Conservation (phyloP, 2,888 invertebrate genomes). For the Pachydiplax longipennis region DNA sequence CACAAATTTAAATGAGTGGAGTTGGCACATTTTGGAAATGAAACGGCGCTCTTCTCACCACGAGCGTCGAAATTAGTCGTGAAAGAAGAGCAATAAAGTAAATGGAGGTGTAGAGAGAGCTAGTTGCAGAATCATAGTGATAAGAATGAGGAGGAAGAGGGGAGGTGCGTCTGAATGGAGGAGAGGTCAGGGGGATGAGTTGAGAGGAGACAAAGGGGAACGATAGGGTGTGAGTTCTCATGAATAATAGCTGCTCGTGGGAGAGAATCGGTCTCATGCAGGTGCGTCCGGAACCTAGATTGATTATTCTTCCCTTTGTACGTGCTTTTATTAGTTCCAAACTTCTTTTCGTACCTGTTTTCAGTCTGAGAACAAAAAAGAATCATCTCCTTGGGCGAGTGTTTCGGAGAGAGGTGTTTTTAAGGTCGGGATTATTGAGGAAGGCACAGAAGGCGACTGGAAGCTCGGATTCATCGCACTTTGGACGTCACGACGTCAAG, state of each 20-base stretch:
- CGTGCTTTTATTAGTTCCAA: neutral
- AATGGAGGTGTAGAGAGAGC: too few relatives aligned
- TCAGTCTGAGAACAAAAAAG: neutral
- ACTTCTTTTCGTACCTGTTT: neutral
- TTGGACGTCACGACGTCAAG: neutral
- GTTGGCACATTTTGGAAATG: too few relatives aligned
- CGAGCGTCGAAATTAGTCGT: too few relatives aligned
- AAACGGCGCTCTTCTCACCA: too few relatives aligned
- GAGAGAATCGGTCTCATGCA: neutral
- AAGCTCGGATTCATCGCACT: neutral
- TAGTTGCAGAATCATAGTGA: too few relatives aligned
- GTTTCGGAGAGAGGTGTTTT: neutral
- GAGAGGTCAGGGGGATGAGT: neutral
- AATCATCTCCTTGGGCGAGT: neutral
- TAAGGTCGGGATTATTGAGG: too few relatives aligned
- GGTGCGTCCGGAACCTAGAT: neutral
- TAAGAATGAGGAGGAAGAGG: neutral
- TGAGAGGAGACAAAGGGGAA: neutral
- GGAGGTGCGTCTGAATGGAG: neutral
- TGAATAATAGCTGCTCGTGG: neutral
- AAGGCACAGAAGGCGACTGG: too few relatives aligned
- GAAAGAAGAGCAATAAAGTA: too few relatives aligned
- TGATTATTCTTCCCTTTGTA: conserved; percentile 25
- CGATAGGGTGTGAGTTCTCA: neutral
- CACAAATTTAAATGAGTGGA: too few relatives aligned